phyloP scores from a whole-genome alignment of 2,797 vertebrate species.

The Schizopygopsis pylzovi region DNA sequence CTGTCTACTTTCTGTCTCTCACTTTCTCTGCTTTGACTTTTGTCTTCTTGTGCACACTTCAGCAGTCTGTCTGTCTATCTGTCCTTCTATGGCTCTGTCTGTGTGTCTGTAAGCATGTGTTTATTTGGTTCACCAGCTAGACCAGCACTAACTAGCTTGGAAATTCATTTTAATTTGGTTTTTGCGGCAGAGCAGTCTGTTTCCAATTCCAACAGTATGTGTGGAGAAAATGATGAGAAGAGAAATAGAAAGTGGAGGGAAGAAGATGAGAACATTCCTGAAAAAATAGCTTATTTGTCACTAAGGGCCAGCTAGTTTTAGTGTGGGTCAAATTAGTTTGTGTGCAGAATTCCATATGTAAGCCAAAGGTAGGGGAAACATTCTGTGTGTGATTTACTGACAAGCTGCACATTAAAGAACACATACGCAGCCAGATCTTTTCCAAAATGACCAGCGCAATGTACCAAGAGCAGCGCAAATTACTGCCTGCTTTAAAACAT shows the following conservation, averaged over 20 bases:
- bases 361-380: rapidly evolving
- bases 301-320: not conserved
- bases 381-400: no score
- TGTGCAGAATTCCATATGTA: no score
- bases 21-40: slow-evolving; percentile 23
- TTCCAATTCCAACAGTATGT: not conserved
- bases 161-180: not conserved
- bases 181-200: not conserved
- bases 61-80: not conserved
- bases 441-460: no score
- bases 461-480: no score
- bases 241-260: not conserved
- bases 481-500: no score
- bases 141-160: not conserved
- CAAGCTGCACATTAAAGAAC: no score
- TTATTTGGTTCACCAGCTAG: not conserved
- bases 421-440: no score
- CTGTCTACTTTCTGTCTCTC: slow-evolving; percentile 47
- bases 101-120: not conserved
- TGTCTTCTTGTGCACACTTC: slow-evolving; percentile 9
- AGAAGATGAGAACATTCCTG: not conserved
- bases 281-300: slow-evolving; percentile 2
- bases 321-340: no score
- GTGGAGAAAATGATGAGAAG: not conserved
- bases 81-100: not conserved